Evolutionary conservation across 2,797 vertebrate genomes (phyloP).

Genomic region (Melanotaenia trifasciata): DNA sequence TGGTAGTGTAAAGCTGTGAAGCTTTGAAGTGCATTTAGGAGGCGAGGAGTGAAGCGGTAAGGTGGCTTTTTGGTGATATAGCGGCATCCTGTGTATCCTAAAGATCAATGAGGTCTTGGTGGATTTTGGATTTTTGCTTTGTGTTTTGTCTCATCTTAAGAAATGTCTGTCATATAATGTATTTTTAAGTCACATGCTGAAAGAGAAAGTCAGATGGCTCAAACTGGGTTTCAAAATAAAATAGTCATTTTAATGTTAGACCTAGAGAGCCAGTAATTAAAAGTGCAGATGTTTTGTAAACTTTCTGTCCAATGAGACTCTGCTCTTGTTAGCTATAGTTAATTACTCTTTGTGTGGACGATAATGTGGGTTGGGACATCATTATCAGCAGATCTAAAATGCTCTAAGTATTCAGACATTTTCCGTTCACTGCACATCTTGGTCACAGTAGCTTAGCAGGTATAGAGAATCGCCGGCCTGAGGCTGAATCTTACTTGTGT

Average conservation of each 20-base stretch:
- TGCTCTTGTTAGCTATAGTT: constrained; percentile 34
- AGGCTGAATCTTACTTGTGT: constrained; percentile 69
- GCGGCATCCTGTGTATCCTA: constrained; percentile 11
- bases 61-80: constrained; percentile 23
- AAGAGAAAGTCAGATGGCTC: not conserved
- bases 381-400: constrained; percentile 56
- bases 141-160: constrained; percentile 3
- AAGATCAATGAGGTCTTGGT: constrained; percentile 16
- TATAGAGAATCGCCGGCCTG: constrained; percentile 71
- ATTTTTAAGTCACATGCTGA: constrained; percentile 10
- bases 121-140: constrained; percentile 7
- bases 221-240: not conserved
- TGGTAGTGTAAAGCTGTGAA: constrained; percentile 34
- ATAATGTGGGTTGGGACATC: constrained; percentile 53
- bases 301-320: constrained; percentile 39
- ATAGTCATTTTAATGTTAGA: not conserved
- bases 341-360: constrained; percentile 56
- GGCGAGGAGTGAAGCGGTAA: constrained; percentile 29
- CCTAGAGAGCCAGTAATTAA: constrained; percentile 22
- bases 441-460: constrained; percentile 63
- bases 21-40: constrained; percentile 37
- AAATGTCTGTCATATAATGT: not conserved
- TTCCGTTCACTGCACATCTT: constrained; percentile 60
- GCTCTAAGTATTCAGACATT: constrained; percentile 55
- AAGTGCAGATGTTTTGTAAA: constrained; percentile 43